These are phyloP conservation scores for Rhipidura dahli DNA, from an alignment of 2,113 vertebrate species.

Conservation along the genomic window DNA sequence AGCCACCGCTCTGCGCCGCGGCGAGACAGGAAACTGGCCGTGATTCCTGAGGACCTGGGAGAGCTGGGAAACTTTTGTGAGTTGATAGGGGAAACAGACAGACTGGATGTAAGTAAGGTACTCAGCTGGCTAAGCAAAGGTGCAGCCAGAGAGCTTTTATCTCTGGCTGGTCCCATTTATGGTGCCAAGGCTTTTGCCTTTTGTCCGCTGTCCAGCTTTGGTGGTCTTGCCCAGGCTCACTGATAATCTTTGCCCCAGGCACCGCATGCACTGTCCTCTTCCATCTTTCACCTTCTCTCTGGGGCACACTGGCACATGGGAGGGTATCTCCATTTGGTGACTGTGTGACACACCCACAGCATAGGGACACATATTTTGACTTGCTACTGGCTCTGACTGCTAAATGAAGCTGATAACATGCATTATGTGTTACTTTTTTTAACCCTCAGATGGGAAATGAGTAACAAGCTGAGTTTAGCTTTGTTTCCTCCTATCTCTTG, in stretches of 20 bases:
- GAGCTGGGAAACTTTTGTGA: not conserved
- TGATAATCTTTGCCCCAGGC: not conserved
- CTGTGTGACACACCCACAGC: not conserved
- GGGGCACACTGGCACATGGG: fast-evolving
- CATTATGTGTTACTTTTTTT: not conserved
- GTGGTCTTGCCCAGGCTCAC: fast-evolving
- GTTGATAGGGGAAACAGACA: not conserved
- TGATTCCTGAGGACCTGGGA: not conserved
- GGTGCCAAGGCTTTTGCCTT: not conserved
- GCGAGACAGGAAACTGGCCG: not conserved
- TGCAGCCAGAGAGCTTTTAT: not conserved
- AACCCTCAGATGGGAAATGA: not conserved
- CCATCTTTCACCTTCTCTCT: not conserved
- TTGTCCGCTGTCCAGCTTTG: not conserved
- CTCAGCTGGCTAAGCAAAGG: not conserved
- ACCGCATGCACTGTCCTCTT: fast-evolving
- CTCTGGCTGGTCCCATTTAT: not conserved
- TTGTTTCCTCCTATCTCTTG: not conserved
- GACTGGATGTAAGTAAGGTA: not conserved
- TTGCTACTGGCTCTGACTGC: not conserved
- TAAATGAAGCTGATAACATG: not conserved
- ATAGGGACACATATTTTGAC: not conserved
- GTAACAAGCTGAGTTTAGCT: not conserved
- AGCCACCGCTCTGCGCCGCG: not conserved
- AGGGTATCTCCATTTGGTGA: not conserved